Percentiles rank a stretch among this genome's conserved stretches.
Conservation (phyloP, 37 sponge, comb jelly and placozoan species). For the Mnemiopsis leidyi region DNA sequence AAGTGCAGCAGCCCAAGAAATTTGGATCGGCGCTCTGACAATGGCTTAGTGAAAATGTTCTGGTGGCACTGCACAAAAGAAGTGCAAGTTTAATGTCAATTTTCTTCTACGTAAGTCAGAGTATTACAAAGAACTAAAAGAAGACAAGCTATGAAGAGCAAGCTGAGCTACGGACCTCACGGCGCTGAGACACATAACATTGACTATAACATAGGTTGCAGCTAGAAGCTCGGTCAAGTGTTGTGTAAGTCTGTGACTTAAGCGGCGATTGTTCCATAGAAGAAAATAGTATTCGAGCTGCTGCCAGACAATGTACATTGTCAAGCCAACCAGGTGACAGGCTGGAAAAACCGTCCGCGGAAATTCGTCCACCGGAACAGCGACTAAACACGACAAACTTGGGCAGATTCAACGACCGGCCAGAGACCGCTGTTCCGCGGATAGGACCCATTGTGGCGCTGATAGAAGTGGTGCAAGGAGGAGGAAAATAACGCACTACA, state of each 20-base stretch:
- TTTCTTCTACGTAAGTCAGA: too few species aligned
- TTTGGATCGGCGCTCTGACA: neutral
- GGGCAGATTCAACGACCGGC: neutral
- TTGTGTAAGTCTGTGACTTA: neutral
- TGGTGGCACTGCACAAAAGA: neutral
- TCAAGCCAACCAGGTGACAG: neutral
- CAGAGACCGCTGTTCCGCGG: neutral
- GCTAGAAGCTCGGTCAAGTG: neutral
- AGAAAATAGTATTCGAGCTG: neutral
- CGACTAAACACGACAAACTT: neutral
- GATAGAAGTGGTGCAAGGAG: neutral
- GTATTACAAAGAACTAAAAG: neutral
- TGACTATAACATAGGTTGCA: neutral
- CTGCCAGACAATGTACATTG: neutral
- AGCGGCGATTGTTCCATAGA: neutral
- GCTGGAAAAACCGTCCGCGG: neutral
- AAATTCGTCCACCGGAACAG: too few species aligned
- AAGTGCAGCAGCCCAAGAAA: neutral
- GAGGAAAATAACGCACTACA: neutral
- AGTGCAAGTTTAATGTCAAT: neutral
- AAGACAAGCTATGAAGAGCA: neutral
- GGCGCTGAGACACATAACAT: neutral
- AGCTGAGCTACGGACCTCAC: too few species aligned
- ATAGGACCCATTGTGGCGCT: neutral
- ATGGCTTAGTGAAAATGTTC: too few species aligned